Evolutionary conservation across 2,113 vertebrate genomes (phyloP).

Genomic region (Anseranas semipalmata): DNA sequence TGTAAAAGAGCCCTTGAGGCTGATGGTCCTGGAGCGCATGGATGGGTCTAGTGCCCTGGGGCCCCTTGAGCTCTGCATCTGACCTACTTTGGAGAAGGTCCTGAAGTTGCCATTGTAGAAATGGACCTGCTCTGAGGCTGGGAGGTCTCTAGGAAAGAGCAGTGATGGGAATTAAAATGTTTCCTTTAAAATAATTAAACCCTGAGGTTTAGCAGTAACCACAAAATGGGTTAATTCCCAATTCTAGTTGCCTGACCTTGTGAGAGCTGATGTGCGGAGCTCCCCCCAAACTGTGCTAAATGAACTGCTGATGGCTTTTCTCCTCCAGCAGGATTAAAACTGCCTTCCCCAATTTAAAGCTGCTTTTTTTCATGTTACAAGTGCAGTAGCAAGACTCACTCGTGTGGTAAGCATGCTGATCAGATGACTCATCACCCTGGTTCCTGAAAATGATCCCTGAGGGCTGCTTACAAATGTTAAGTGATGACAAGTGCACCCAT

Average conservation of each 20-base stretch:
- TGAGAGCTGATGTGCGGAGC: background rate
- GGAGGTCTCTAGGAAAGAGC: background rate
- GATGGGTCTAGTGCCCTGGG: background rate
- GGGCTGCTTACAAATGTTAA: background rate
- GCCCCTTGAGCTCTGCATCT: background rate
- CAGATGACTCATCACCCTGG: rapidly evolving
- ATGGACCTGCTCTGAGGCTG: background rate
- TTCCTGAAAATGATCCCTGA: background rate
- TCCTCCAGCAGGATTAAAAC: background rate
- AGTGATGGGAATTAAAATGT: background rate
- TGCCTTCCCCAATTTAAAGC: background rate
- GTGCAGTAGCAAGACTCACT: background rate
- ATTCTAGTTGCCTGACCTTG: background rate
- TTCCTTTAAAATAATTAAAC: conserved; percentile 5
- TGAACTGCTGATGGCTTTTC: background rate
- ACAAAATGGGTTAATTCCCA: conserved; percentile 24
- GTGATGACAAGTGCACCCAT: rapidly evolving
- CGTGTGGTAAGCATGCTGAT: rapidly evolving
- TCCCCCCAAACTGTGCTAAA: background rate
- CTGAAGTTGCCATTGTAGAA: background rate
- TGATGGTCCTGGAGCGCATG: background rate
- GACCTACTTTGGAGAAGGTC: background rate
- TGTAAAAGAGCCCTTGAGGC: background rate
- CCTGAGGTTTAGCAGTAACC: background rate
- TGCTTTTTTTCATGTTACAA: background rate